These are phyloP conservation scores for Rhodeus uyekii DNA, from an alignment of 2,797 vertebrate species.

Conservation along the genomic window DNA sequence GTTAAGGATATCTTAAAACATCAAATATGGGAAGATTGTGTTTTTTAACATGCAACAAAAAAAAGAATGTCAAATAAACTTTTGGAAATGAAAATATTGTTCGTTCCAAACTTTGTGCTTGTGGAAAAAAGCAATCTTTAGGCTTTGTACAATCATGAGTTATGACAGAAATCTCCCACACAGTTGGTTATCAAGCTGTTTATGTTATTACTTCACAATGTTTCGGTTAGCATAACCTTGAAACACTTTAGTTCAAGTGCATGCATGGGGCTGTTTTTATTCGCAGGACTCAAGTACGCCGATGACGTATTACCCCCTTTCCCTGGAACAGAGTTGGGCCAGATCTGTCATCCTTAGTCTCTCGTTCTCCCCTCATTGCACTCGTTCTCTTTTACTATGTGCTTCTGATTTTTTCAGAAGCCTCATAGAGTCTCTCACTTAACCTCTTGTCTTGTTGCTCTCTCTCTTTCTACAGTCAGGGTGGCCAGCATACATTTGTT, in stretches of 20 bases:
- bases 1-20: background rate
- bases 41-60: conserved; percentile 12
- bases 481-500: conserved; percentile 67
- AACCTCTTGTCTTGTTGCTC: background rate
- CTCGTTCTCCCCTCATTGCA: conserved; percentile 21
- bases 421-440: conserved; percentile 1
- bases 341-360: conserved; percentile 39
- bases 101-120: conserved; percentile 27
- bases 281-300: conserved; percentile 75
- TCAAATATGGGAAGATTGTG: conserved; percentile 2
- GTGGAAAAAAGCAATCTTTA: conserved; percentile 59
- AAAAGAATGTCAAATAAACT: conserved; percentile 40
- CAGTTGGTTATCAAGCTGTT: conserved; percentile 80
- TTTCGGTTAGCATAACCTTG: conserved; percentile 85
- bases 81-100: conserved; percentile 51
- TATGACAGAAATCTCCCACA: conserved; percentile 77
- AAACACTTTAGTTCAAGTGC: conserved; percentile 79
- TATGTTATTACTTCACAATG: conserved; percentile 81
- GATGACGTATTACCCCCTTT: conserved; percentile 74
- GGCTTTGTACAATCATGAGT: conserved; percentile 71
- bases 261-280: conserved; percentile 75
- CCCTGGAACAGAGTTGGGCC: conserved; percentile 70
- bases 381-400: conserved; percentile 27
- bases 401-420: conserved; percentile 11
- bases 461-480: conserved; percentile 63